These are phyloP conservation scores for Campopleginae sp. DNA, from an alignment of 2,888 invertebrate genomes.

Conservation along the genomic window DNA sequence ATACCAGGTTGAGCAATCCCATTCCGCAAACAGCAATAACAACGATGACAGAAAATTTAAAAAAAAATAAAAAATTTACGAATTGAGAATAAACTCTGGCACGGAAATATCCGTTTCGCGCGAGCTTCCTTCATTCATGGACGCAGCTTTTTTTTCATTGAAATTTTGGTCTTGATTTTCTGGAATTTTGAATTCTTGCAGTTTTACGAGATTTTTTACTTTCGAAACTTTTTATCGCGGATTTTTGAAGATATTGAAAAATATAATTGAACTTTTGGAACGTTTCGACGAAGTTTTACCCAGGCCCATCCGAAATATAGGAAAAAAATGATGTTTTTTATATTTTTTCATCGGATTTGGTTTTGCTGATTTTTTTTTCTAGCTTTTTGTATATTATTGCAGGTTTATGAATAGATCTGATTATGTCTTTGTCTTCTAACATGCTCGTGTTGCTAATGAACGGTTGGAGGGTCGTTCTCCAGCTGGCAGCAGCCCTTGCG, in stretches of 20 bases:
- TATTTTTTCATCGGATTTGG: background rate
- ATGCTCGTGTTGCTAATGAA: conserved; percentile 55
- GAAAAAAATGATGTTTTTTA: too few species aligned
- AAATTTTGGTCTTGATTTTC: too few species aligned
- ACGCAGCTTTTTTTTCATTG: too few species aligned
- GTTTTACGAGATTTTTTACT: too few species aligned
- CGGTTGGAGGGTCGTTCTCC: conserved; percentile 56
- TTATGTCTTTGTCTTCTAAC: conserved; percentile 36
- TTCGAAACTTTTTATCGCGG: too few species aligned
- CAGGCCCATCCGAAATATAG: background rate
- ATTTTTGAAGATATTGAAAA: too few species aligned
- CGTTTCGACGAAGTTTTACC: background rate
- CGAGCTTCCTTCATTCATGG: too few species aligned
- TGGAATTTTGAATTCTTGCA: too few species aligned
- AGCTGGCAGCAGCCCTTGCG: conserved; percentile 53
- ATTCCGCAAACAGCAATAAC: background rate
- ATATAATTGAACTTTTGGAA: background rate
- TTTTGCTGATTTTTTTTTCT: background rate
- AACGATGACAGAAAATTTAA: background rate
- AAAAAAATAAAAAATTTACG: background rate
- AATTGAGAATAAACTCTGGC: background rate
- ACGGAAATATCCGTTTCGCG: background rate
- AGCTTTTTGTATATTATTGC: background rate
- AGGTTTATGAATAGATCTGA: background rate
- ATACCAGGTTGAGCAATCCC: background rate